These are phyloP conservation scores for Oryzias melastigma DNA, from an alignment of 2,113 vertebrate species.

Conservation along the genomic window DNA sequence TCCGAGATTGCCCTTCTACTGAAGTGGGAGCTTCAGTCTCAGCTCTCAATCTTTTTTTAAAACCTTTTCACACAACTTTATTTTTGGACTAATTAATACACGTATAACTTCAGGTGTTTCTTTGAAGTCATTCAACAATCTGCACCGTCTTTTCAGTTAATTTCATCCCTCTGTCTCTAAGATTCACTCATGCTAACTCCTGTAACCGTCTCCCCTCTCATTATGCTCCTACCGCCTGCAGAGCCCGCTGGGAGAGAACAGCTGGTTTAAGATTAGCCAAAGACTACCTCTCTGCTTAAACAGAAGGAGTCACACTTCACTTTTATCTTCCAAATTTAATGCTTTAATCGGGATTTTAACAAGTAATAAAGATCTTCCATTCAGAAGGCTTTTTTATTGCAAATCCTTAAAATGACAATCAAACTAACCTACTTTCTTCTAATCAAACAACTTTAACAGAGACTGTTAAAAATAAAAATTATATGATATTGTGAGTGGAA, in stretches of 20 bases:
- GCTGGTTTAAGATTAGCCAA: background rate
- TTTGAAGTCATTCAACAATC: background rate
- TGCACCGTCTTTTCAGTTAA: background rate
- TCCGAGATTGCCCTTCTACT: slow-evolving; percentile 16
- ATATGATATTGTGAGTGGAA: background rate
- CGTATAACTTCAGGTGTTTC: background rate
- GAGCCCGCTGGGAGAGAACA: background rate
- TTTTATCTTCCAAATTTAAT: no score
- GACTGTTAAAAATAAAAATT: background rate
- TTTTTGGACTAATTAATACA: background rate
- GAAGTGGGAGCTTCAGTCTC: slow-evolving; percentile 1
- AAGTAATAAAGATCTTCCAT: no score
- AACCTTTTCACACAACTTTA: background rate
- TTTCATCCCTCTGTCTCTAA: background rate
- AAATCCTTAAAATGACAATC: no score
- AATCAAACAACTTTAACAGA: background rate
- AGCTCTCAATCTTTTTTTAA: background rate
- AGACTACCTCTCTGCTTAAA: background rate
- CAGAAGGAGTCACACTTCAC: no score
- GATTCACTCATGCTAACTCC: background rate
- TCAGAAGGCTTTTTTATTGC: no score
- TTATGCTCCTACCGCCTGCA: background rate
- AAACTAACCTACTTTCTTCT: no score
- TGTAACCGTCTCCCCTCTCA: slow-evolving; percentile 1
- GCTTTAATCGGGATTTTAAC: no score